Base-by-base conservation (phyloP, 2,888 invertebrate genomes). In the Sinopyrophorus schimmeli region DNA sequence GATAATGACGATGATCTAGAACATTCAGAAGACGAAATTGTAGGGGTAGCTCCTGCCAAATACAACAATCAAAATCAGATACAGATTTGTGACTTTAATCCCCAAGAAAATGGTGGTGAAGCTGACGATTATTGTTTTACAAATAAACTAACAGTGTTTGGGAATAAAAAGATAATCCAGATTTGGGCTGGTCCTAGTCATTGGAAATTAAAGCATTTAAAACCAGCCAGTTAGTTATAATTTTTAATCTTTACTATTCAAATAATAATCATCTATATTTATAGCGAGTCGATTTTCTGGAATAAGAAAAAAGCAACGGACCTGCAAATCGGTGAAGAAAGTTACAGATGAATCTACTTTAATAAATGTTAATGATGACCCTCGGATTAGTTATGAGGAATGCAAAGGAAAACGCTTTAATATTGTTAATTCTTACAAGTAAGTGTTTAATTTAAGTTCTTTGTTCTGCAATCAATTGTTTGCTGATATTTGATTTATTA, bases 171-270 rank as follows among this genome's bases (percentile, higher is more conserved):
- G 16, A 61, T 68, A 6, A 65, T 68, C 12, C 61, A 63, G 66
- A 66, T 83, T 57, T 92, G 91, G 91, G 89, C 88, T 12, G 92
- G 92, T 0, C 91, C 92, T 17, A 76, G 82, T 28, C 88, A 92
- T 72, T 92, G 92, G 92, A 85, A 86, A 60, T 80, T 87, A 27
- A 82, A 79, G 65, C 78, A 77, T 40, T 42, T 69, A 10, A 52
- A 52, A 15, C 52, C 44, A 27, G 44, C 47, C 14, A 38, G 60
- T 59, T 54, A 40, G 23, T 9, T 9, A 14, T 31, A 12, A 12
- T 17, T 6, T 3, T 5, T 11, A 14, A 9, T 11, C 9, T 23
- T 2, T 11, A 5, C 7, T 20, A 30, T 9, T 21, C 1, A 27
- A 20, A 35, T 11, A 27, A 15, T 48, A 47, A 10, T 7, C 42